Evolutionary conservation across 2,797 vertebrate genomes (phyloP), one percentile per base, ranked within the genome.

Genomic region (Onychomys arenicola): DNA sequence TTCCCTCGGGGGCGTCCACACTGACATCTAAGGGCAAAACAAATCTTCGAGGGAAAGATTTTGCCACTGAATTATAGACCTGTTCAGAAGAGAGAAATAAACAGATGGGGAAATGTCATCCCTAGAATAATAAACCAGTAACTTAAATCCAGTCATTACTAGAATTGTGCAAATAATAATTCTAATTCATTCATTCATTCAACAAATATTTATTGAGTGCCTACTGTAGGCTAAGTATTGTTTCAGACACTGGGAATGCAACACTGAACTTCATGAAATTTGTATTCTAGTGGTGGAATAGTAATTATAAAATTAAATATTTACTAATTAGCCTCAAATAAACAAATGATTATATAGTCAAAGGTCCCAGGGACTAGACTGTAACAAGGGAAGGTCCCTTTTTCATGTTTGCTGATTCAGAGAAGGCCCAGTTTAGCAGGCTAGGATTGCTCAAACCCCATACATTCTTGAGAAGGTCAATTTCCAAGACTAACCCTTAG

Each of bases 11-110:
- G 0, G 98, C 98, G 49, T 99, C 98, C 77, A 81, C 46, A 89
- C 96, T 98, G 94, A 99, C 97, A 0, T 98, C 49, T 32, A 99
- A 98, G 5, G 99, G 99, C 94, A 99, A 98, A 81, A 99, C 99
- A 94, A 99, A 99, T 34, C 99, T 99, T 0, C 98, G 98, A 76
- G 99, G 99, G 90, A 99, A 99, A 4, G 95, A 71, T 89, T 76
- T 98, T 90, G 96, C 49, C 69, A 97, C 0, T 2, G 98, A 98
- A 91, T 99, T 99, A 97, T 99, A 99, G 40, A 99, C 89, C 99
- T 98, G 67, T 88, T 6, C 43, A 4, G 65, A 92, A 97, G 40
- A 97, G 17, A 98, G 43, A 84, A 59, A 92, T 78, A 83, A 57
- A 96, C 19, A 90, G 37, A 17, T 76, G 17, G 23, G 76, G 81